Conservation (phyloP, 2,888 invertebrate genomes). For the Epinotia ramella region DNA sequence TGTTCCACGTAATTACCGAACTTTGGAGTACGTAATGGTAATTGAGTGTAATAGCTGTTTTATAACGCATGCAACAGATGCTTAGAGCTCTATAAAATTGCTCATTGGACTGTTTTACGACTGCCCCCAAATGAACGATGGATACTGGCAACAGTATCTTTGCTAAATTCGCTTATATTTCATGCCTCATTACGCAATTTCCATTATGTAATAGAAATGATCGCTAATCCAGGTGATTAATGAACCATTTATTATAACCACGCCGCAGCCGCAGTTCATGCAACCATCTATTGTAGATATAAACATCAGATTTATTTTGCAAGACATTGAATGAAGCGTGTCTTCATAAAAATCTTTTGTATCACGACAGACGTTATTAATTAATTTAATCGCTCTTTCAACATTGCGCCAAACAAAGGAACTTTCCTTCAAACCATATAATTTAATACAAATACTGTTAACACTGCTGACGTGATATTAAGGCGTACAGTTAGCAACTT, state of each 20-base stretch:
- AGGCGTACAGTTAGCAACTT: background rate
- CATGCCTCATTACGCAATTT: conserved; percentile 20
- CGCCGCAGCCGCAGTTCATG: conserved; percentile 2
- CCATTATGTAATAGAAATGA: conserved; percentile 34
- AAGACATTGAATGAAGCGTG: conserved; percentile 30
- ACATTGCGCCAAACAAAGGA: conserved; percentile 21
- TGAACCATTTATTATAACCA: conserved; percentile 34
- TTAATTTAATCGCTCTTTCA: conserved; percentile 25
- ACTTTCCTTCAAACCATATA: conserved; percentile 17
- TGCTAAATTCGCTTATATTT: conserved; percentile 3
- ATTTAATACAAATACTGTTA: conserved; percentile 18
- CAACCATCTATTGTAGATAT: conserved; percentile 32
- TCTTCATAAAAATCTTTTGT: conserved; percentile 31
- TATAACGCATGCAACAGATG: conserved; percentile 31
- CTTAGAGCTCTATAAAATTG: conserved; percentile 31
- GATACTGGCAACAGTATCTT: conserved; percentile 7
- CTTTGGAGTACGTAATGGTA: conserved; percentile 28
- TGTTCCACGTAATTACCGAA: conserved; percentile 15
- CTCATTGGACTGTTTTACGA: conserved; percentile 30
- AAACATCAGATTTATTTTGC: conserved; percentile 39
- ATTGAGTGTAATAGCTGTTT: conserved; percentile 31
- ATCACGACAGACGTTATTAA: conserved; percentile 26
- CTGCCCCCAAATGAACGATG: background rate
- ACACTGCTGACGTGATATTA: conserved; percentile 5
- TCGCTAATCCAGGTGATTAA: conserved; percentile 34